Evolutionary conservation across 1,140 invertebrate species (phyloP), one percentile per base, ranked within the genome.

Genomic region (Calliopsis andreniformis): DNA sequence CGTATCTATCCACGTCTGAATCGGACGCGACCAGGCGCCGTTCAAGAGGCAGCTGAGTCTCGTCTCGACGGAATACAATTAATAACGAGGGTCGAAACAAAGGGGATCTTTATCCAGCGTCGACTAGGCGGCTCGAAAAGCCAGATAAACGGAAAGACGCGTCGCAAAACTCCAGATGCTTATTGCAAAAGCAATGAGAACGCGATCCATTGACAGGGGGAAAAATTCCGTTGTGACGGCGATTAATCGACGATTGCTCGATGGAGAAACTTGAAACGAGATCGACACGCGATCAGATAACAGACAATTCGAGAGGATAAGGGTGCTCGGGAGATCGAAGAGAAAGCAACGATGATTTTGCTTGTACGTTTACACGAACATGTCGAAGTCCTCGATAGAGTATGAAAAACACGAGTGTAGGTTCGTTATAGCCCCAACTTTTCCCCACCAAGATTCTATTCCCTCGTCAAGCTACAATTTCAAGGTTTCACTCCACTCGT

Each of bases 81-180:
- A 87, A 88, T 87, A 88, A 86, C 76, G 63, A 76, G 67, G 64
- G 20, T 51, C 67, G 78, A 85, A 30, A 87, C 84, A 88, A 83
- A 83, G 86, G 58, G 6, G 20, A 72, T 28, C 78, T 73, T 87
- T 88, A 84, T 86, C 79, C 8, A 10, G 25, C 2, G 16, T 55
- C 51, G 51, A 16, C 51, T 49, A 42, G 42, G 45, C 76, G 77
- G 71, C 79, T 72, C 55, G 58, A 68, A 71, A 67, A 53, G 30
- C 64, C 79, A 69, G 64, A 82, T 83, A 87, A 58, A 56, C 2
- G 25, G 43, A 53, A 39, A 67, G 73, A 79, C 42, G 47, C 55
- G 76, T 32, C 70, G 42, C 71, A 68, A 70, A 78, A 78, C 56
- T 79, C 62, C 56, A 69, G 62, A 62, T 51, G 76, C 73, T 80